Evolutionary conservation across 2,888 invertebrate species (phyloP).

Genomic region (Arctia plantaginis): DNA sequence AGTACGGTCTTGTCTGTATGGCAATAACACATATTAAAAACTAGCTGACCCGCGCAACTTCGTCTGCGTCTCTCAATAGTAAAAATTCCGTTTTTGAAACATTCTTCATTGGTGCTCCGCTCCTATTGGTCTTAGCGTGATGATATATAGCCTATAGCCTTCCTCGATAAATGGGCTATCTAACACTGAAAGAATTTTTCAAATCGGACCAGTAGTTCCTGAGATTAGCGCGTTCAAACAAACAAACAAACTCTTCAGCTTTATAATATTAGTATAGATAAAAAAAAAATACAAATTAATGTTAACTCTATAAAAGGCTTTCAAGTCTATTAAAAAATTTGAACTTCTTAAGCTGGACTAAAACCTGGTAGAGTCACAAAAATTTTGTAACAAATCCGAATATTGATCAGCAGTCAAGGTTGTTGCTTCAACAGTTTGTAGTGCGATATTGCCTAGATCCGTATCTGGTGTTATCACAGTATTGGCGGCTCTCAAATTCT

Average conservation of each 20-base stretch:
- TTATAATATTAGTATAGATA: too few relatives aligned
- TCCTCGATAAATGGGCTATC: too few relatives aligned
- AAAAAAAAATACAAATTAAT: neutral
- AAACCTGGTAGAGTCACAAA: neutral
- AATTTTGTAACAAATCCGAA: neutral
- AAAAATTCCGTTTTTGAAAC: too few relatives aligned
- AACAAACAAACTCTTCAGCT: too few relatives aligned
- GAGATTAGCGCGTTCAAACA: too few relatives aligned
- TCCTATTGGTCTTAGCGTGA: too few relatives aligned
- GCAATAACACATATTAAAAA: neutral
- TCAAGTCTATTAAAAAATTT: neutral
- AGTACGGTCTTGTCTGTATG: neutral
- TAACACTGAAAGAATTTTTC: too few relatives aligned
- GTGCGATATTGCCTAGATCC: neutral
- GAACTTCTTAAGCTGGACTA: neutral
- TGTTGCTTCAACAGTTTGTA: neutral
- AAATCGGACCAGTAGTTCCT: too few relatives aligned
- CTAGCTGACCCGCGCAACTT: too few relatives aligned
- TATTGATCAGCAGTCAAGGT: neutral
- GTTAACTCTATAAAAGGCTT: neutral
- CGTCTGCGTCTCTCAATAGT: too few relatives aligned
- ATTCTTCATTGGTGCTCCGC: too few relatives aligned
- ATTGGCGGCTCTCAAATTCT: neutral
- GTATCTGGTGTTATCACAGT: neutral
- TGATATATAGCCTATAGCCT: too few relatives aligned